phyloP scores from a whole-genome alignment of 2,113 vertebrate species.

The Syrmaticus mikado region DNA sequence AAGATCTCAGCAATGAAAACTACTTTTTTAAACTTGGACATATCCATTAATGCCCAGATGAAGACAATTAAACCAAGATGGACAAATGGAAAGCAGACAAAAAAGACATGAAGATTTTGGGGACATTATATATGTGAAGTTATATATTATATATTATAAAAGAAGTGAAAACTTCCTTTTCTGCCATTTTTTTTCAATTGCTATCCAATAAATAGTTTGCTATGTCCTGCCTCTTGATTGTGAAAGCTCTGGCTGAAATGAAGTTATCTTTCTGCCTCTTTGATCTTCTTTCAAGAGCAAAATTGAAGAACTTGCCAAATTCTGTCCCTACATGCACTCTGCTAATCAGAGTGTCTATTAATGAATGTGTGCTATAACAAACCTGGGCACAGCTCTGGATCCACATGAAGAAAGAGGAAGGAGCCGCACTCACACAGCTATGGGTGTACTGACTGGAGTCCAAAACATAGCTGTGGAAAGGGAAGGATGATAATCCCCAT shows the following conservation, averaged over 20 bases:
- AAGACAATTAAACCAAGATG: not conserved
- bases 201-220: not conserved
- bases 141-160: too few relatives aligned
- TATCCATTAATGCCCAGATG: not conserved
- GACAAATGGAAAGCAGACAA: not conserved
- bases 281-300: not conserved
- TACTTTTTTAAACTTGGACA: not conserved
- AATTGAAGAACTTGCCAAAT: not conserved
- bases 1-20: not conserved
- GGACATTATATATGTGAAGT: not conserved
- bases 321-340: not conserved
- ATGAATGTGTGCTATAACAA: not conserved
- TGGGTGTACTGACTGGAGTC: not conserved
- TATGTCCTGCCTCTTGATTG: not conserved
- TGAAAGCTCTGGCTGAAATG: not conserved
- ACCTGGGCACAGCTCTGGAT: not conserved
- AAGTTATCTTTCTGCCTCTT: not conserved
- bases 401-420: fast-evolving
- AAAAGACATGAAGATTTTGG: not conserved
- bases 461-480: not conserved
- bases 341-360: not conserved
- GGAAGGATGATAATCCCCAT: not conserved
- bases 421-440: not conserved
- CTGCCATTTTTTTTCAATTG: not conserved
- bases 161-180: not conserved